Conservation (phyloP, 2,888 invertebrate species). For the Myopa tessellatipennis region DNA sequence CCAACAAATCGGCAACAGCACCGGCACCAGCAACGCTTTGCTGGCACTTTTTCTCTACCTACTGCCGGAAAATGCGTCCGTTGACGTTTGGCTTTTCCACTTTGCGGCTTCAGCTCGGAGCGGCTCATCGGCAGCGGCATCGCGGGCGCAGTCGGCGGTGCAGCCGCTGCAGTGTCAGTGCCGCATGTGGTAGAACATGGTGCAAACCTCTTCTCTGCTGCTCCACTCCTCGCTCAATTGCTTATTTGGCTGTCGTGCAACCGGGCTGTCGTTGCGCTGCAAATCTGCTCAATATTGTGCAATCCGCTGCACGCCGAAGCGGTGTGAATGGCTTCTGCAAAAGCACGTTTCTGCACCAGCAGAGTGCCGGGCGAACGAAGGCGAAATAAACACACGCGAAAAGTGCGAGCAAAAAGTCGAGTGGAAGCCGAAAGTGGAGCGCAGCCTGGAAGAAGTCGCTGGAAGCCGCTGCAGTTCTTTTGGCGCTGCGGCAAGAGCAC, state of each 20-base stretch:
- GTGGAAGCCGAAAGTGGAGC: constrained; percentile 18
- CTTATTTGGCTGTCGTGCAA: constrained; percentile 16
- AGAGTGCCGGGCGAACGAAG: constrained; percentile 25
- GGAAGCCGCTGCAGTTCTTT: constrained; percentile 25
- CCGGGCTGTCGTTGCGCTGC: neutral
- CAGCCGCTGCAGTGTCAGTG: constrained; percentile 5
- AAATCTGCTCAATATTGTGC: neutral
- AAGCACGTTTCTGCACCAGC: constrained; percentile 50
- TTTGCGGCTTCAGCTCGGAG: constrained; percentile 27
- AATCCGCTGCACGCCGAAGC: constrained; percentile 52
- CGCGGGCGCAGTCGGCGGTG: neutral
- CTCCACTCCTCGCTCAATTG: constrained; percentile 11
- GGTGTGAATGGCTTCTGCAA: constrained; percentile 69
- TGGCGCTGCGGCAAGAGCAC: constrained; percentile 12
- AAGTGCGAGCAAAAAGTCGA: neutral
- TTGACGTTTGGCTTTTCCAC: constrained; percentile 43
- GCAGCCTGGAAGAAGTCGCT: constrained; percentile 13
- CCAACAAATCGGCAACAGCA: neutral
- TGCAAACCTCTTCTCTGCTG: neutral
- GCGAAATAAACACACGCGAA: constrained; percentile 38
- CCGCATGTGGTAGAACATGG: constrained; percentile 8
- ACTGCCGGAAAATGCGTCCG: constrained; percentile 48
- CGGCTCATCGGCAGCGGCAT: neutral
- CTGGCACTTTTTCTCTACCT: constrained; percentile 43
- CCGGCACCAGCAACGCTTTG: constrained; percentile 20